A percentile compares a stretch with the other conserved stretches of the same genome.
Evolutionary conservation across 2,888 invertebrate species (phyloP).

Genomic region (Embidobia sp.): DNA sequence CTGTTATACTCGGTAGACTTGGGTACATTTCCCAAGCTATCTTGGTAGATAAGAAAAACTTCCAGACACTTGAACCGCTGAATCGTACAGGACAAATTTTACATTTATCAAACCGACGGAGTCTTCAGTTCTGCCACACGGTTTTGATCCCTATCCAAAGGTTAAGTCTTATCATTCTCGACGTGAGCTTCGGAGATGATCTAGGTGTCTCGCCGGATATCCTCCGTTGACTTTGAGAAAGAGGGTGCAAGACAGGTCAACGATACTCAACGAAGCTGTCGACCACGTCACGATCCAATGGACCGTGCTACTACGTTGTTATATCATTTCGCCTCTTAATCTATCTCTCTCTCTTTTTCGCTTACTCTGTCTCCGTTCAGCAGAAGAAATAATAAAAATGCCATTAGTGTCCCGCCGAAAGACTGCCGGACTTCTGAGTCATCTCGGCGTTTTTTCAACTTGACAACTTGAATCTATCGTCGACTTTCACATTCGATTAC

Average conservation of each 20-base stretch:
- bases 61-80: not conserved
- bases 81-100: constrained; percentile 10
- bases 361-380: constrained; percentile 14
- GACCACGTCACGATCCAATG: constrained; percentile 80
- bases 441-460: constrained; percentile 59
- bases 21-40: too few species aligned
- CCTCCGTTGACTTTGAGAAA: constrained; percentile 37
- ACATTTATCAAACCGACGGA: constrained; percentile 20
- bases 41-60: too few species aligned
- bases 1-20: too few species aligned
- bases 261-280: constrained; percentile 74
- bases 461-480: constrained; percentile 78
- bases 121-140: constrained; percentile 6
- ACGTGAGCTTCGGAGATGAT: constrained; percentile 66
- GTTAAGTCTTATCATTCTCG: constrained; percentile 70
- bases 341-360: too few species aligned
- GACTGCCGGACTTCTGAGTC: constrained; percentile 34
- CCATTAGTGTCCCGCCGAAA: constrained; percentile 78
- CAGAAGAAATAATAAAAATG: constrained; percentile 80
- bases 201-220: constrained; percentile 66
- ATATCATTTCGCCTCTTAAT: too few species aligned
- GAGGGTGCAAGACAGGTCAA: constrained; percentile 62
- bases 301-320: constrained; percentile 76
- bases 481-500: constrained; percentile 58
- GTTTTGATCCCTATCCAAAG: constrained; percentile 43